Evolutionary conservation across 2,113 vertebrate genomes (phyloP).

Genomic region (Rissa tridactyla): DNA sequence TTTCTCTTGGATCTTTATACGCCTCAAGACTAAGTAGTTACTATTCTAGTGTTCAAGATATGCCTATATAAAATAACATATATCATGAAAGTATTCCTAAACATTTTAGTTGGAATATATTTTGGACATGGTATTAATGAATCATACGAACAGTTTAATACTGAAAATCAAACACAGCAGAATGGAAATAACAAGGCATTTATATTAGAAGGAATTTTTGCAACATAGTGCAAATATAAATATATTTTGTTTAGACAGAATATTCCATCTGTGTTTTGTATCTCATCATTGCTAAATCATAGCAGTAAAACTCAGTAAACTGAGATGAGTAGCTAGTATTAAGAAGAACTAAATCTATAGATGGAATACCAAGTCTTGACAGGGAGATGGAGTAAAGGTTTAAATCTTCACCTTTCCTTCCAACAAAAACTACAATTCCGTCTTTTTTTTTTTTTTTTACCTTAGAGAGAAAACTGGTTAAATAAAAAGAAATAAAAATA

Average conservation of each 20-base stretch:
- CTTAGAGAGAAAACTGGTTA: not conserved
- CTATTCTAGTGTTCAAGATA: not conserved
- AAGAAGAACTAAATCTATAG: not conserved
- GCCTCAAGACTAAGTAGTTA: slow-evolving; percentile 3
- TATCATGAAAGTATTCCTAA: not conserved
- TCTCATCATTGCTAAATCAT: not conserved
- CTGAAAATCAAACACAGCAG: slow-evolving; percentile 1
- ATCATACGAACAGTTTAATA: slow-evolving; percentile 1
- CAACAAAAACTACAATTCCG: not conserved
- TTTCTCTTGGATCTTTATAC: slow-evolving; percentile 49
- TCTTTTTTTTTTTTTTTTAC: not conserved
- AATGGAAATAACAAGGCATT: not conserved
- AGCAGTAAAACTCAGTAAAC: not conserved
- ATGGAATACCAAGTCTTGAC: not conserved
- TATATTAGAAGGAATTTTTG: not conserved
- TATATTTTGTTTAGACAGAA: not conserved
- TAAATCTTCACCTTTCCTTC: not conserved
- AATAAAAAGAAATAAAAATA: no score
- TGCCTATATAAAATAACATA: not conserved
- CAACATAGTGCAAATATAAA: not conserved
- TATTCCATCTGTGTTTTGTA: not conserved
- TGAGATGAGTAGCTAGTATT: not conserved
- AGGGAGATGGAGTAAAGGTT: not conserved
- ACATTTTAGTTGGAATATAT: slow-evolving; percentile 11
- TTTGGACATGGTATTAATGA: not conserved